Percentiles rank a stretch among this genome's conserved stretches.
These are phyloP conservation scores for Actenoides lindsayi DNA, from an alignment of 2,113 vertebrate genomes.

Conservation along the genomic window DNA sequence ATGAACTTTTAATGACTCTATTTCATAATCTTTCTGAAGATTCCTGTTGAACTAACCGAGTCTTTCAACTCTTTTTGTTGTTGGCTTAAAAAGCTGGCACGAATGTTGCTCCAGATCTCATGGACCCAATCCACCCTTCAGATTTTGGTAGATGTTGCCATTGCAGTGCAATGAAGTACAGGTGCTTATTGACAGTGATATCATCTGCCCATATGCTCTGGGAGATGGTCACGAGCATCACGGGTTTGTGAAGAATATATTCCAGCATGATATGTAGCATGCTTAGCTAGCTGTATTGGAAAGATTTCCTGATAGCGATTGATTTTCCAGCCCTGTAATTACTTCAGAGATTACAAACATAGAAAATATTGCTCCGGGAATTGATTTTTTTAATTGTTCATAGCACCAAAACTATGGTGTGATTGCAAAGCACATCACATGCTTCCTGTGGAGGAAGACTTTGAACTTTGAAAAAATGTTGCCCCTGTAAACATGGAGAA, in stretches of 20 bases:
- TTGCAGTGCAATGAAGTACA: neutral
- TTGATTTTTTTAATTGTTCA: constrained; percentile 39
- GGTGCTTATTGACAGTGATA: neutral
- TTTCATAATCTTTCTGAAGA: neutral
- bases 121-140: neutral
- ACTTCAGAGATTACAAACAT: constrained; percentile 38
- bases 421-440: neutral
- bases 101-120: neutral
- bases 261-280: neutral
- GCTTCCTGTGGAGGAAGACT: constrained; percentile 16
- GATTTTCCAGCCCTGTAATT: constrained; percentile 55
- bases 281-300: neutral
- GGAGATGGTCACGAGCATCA: neutral
- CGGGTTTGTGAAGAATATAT: neutral
- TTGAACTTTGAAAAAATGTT: constrained; percentile 10
- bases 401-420: neutral
- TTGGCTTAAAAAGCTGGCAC: neutral
- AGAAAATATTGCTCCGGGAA: constrained; percentile 35
- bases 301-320: constrained; percentile 39
- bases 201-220: neutral
- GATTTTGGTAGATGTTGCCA: neutral
- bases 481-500: neutral
- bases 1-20: neutral
- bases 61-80: neutral
- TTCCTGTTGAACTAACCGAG: neutral